phyloP scores from a whole-genome alignment of 37 sponge, comb jelly and placozoan genomes.

The Theonella swinhoei region DNA sequence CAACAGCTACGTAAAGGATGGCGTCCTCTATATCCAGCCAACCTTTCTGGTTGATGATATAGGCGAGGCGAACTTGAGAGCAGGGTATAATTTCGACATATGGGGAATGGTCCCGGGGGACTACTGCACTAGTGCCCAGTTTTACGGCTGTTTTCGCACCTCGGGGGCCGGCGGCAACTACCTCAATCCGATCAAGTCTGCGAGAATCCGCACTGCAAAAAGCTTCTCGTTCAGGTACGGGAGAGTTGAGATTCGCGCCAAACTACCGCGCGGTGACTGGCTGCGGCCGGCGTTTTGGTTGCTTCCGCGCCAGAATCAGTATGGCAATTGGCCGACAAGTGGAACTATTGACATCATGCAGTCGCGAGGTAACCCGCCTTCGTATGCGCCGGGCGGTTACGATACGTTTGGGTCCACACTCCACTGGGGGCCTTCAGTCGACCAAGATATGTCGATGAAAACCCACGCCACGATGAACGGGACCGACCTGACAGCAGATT shows the following conservation, averaged over 20 bases:
- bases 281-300: constrained; percentile 85
- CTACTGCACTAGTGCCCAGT: constrained; percentile 52
- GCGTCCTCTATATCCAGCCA: constrained; percentile 69
- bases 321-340: constrained; percentile 80
- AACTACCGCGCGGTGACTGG: constrained; percentile 79
- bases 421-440: constrained; percentile 83
- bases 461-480: constrained; percentile 18
- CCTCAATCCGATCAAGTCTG: constrained; percentile 75
- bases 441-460: too few relatives aligned
- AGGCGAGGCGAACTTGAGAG: constrained; percentile 42
- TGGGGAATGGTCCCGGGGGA: constrained; percentile 76
- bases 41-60: constrained; percentile 64
- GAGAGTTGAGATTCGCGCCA: constrained; percentile 69
- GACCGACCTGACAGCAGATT: constrained; percentile 52
- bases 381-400: constrained; percentile 66
- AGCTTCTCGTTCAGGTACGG: constrained; percentile 76
- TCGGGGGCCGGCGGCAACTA: constrained; percentile 65
- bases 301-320: constrained; percentile 68
- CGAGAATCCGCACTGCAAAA: constrained; percentile 59
- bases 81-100: constrained; percentile 48
- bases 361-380: constrained; percentile 66
- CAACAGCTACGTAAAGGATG: constrained; percentile 72
- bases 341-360: constrained; percentile 87
- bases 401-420: constrained; percentile 69
- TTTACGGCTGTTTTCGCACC: constrained; percentile 53